Percentiles rank a stretch among this genome's conserved stretches.
These are phyloP conservation scores for Lutraria lutraria DNA, from an alignment of 2,888 invertebrate species.

Conservation along the genomic window DNA sequence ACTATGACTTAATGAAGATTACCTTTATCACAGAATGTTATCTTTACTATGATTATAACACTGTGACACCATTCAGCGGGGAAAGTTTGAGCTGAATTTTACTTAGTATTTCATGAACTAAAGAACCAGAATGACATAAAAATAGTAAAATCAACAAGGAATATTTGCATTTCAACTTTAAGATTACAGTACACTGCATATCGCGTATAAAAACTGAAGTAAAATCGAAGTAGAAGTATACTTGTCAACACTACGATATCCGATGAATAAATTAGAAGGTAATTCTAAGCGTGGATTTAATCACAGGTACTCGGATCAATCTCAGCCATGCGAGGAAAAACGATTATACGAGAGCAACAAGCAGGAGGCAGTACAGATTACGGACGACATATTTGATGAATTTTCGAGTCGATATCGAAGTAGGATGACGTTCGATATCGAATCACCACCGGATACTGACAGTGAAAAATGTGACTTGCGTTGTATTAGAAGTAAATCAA, in stretches of 20 bases:
- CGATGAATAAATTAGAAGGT: conserved; percentile 4
- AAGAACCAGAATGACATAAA: no score
- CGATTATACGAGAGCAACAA: background rate
- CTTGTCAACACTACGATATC: background rate
- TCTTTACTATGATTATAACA: no score
- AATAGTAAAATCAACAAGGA: no score
- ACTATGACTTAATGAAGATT: no score
- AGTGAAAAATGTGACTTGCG: background rate
- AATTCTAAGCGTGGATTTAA: background rate
- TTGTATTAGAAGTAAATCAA: background rate
- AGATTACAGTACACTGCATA: no score
- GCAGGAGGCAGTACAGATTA: background rate
- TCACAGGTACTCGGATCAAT: background rate
- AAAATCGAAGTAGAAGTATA: background rate
- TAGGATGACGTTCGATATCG: background rate
- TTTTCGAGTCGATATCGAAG: background rate
- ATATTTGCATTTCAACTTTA: no score
- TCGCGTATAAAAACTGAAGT: background rate
- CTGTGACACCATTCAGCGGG: no score
- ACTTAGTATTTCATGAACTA: no score
- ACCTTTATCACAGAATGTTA: no score
- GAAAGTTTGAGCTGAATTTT: no score
- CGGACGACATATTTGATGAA: background rate
- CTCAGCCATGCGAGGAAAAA: background rate
- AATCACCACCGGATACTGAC: background rate